Conservation (phyloP, 2,113 vertebrate genomes). For the Maccullochella peelii region DNA sequence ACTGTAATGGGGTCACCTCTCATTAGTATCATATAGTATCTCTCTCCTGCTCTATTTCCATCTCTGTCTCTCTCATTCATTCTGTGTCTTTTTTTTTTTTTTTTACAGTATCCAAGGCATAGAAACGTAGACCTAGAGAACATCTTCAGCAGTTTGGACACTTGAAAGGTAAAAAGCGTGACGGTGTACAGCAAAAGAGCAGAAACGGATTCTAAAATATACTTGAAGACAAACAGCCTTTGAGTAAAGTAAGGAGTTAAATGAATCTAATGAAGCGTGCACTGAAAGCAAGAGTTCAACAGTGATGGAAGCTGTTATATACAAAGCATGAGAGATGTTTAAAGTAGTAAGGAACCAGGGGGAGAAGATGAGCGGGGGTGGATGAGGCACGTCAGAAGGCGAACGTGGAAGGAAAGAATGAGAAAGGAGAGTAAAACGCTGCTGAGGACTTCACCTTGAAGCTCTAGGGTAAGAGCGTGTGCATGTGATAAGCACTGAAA, state of each 20-base stretch:
- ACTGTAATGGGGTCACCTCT: conserved; percentile 23
- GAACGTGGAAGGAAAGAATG: conserved; percentile 33
- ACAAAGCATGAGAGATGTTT: conserved; percentile 21
- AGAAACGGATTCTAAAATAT: neutral
- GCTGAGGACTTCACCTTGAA: conserved; percentile 66
- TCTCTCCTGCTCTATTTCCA: neutral
- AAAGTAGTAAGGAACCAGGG: conserved; percentile 18
- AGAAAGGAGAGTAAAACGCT: conserved; percentile 28
- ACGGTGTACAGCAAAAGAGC: neutral
- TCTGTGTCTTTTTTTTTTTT: neutral
- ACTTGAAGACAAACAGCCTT: neutral
- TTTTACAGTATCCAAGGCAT: neutral
- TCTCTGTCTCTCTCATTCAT: neutral
- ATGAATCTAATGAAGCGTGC: neutral
- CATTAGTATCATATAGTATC: neutral
- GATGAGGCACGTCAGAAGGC: conserved; percentile 3
- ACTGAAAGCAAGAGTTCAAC: conserved; percentile 2
- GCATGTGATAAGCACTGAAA: conserved; percentile 40
- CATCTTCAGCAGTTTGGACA: neutral
- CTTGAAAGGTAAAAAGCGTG: neutral
- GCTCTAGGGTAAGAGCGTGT: conserved; percentile 34
- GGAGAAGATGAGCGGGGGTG: conserved; percentile 32
- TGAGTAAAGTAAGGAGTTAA: neutral
- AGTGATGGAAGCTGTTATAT: conserved; percentile 5
- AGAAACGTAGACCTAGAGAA: neutral